Percentiles rank a stretch among this genome's conserved stretches.
Evolutionary conservation across 2,113 vertebrate species (phyloP).

Genomic region (Ornithorhynchus anatinus): DNA sequence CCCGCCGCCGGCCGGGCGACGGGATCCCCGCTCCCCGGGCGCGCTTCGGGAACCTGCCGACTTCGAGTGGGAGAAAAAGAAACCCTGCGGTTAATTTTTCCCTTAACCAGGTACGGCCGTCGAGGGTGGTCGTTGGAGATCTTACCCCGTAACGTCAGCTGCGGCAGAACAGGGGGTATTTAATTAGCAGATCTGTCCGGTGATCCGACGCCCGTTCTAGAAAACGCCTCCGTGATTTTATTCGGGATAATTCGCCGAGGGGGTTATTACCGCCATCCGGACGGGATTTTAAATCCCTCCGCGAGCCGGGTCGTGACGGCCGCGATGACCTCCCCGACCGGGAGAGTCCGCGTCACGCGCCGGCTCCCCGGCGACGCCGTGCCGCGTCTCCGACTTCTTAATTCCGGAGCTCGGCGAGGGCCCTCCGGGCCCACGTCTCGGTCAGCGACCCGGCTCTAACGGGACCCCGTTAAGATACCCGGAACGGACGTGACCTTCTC

Average conservation of each 20-base stretch:
- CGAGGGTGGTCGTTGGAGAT: slow-evolving; percentile 86
- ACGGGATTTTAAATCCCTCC: slow-evolving; percentile 96
- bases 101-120: slow-evolving; percentile 86
- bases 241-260: slow-evolving; percentile 99
- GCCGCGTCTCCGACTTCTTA: slow-evolving; percentile 86
- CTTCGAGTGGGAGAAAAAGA: slow-evolving; percentile 79
- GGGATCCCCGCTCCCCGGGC: slow-evolving; percentile 80
- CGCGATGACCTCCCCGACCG: slow-evolving; percentile 97
- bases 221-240: slow-evolving; percentile 96
- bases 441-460: slow-evolving; percentile 83
- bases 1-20: slow-evolving; percentile 80
- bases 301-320: slow-evolving; percentile 91
- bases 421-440: slow-evolving; percentile 84
- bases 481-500: slow-evolving; percentile 77
- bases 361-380: slow-evolving; percentile 81
- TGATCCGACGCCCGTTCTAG: slow-evolving; percentile 93
- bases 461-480: slow-evolving; percentile 83
- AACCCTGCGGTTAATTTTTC: slow-evolving; percentile 85
- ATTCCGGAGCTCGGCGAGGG: slow-evolving; percentile 84
- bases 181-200: slow-evolving; percentile 95
- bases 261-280: slow-evolving; percentile 97
- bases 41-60: slow-evolving; percentile 84
- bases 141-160: slow-evolving; percentile 89
- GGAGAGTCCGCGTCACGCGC: slow-evolving; percentile 87
- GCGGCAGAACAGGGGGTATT: slow-evolving; percentile 89